Conservation (phyloP, 2,113 vertebrate species). For the Erythrolamprus reginae region DNA sequence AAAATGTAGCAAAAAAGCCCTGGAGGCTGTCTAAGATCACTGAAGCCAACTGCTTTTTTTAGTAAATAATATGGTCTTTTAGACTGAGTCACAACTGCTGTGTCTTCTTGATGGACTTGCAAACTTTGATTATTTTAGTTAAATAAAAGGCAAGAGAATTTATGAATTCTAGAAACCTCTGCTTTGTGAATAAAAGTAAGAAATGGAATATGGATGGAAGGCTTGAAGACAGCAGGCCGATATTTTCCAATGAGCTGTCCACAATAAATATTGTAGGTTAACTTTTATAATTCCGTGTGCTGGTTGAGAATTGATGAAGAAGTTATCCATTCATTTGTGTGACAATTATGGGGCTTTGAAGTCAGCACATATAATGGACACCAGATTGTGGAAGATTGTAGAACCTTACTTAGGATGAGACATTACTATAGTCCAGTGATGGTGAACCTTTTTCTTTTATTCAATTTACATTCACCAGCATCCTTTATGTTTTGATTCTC, state of each 20-base stretch:
- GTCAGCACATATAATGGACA: not conserved
- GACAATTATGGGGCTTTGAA: not conserved
- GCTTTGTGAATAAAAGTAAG: conserved; percentile 28
- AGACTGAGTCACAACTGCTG: conserved; percentile 52
- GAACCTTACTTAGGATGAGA: not conserved
- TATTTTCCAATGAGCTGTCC: not conserved
- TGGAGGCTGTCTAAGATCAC: conserved; percentile 48
- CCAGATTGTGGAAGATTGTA: not conserved
- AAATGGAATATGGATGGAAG: conserved; percentile 13
- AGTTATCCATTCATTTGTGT: not conserved
- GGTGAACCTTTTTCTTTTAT: not conserved
- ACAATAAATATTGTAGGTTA: not conserved
- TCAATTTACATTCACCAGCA: not conserved
- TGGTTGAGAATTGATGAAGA: not conserved
- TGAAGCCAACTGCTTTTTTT: conserved; percentile 52
- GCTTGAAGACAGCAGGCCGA: conserved; percentile 32
- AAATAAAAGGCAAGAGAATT: conserved; percentile 39
- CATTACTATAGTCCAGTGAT: no score
- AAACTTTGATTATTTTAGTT: conserved; percentile 48
- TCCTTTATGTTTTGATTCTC: not conserved
- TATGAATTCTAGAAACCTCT: conserved; percentile 1
- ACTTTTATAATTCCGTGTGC: not conserved
- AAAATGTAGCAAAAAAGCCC: conserved; percentile 45
- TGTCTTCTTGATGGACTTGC: conserved; percentile 48
- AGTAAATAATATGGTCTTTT: conserved; percentile 52